Percentiles rank a stretch among this genome's conserved stretches.
Evolutionary conservation across 2,888 invertebrate genomes (phyloP).

Genomic region (Trichopria drosophilae): DNA sequence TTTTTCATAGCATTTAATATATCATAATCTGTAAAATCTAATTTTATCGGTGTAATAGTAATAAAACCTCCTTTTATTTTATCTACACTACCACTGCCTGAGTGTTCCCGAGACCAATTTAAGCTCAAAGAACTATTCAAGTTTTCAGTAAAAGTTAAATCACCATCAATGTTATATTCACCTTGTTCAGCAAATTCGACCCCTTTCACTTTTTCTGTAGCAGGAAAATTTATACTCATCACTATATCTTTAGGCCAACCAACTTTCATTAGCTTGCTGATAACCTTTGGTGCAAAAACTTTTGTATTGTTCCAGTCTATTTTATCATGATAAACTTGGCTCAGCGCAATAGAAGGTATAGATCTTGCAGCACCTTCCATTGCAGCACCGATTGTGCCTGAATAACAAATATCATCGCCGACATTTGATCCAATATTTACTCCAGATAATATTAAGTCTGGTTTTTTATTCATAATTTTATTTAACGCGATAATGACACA

Average conservation of each 20-base stretch:
- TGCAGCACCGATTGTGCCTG: constrained; percentile 3
- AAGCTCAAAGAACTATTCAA: constrained; percentile 26
- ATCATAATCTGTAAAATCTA: constrained; percentile 26
- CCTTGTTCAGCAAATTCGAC: constrained; percentile 27
- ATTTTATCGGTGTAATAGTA: constrained; percentile 25
- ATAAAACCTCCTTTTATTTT: constrained; percentile 27
- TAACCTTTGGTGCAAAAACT: constrained; percentile 26
- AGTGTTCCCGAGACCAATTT: constrained; percentile 26
- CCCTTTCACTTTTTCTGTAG: constrained; percentile 26
- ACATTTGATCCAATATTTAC: background rate
- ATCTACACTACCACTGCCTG: constrained; percentile 26
- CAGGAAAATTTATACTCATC: constrained; percentile 26
- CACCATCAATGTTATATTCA: constrained; percentile 26
- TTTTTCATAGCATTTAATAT: constrained; percentile 25
- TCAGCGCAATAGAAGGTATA: constrained; percentile 26
- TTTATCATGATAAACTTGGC: constrained; percentile 27
- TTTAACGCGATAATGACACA: constrained; percentile 21
- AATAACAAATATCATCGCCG: constrained; percentile 3
- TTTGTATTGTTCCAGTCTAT: constrained; percentile 26
- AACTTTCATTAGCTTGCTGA: constrained; percentile 24
- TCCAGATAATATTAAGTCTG: constrained; percentile 18
- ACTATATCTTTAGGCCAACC: constrained; percentile 26
- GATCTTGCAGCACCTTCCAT: constrained; percentile 19
- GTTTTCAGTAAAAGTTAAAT: constrained; percentile 26
- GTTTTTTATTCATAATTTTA: constrained; percentile 22